Evolutionary conservation across 2,113 vertebrate genomes (phyloP).

Genomic region (Passerina amoena): DNA sequence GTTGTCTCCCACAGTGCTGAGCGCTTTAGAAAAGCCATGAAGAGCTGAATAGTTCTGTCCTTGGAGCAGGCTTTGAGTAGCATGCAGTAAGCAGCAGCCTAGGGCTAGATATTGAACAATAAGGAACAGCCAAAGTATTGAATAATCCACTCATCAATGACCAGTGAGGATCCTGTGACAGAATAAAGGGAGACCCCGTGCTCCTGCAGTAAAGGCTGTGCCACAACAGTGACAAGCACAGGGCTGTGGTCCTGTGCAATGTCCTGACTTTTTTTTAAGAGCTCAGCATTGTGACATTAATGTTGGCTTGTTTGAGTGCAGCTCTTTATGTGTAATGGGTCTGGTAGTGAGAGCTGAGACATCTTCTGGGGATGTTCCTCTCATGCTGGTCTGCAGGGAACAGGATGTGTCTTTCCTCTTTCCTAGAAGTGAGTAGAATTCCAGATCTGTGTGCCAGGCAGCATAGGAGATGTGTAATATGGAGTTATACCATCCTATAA

Average conservation of each 20-base stretch:
- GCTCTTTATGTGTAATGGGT: background rate
- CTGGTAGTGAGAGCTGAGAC: background rate
- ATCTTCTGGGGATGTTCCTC: background rate
- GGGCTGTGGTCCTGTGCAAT: background rate
- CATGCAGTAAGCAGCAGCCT: background rate
- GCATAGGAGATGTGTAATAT: background rate
- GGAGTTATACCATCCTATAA: background rate
- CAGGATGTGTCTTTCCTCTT: background rate
- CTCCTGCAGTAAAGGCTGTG: background rate
- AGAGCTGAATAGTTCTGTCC: slow-evolving; percentile 30
- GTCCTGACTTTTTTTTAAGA: background rate
- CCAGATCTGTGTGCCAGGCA: background rate
- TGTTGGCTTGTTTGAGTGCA: background rate
- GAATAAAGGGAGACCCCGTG: background rate
- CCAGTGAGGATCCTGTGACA: background rate
- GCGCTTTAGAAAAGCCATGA: slow-evolving; percentile 23
- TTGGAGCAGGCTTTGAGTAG: slow-evolving; percentile 21
- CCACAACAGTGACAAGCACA: background rate
- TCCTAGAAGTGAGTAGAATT: background rate
- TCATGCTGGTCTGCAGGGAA: background rate
- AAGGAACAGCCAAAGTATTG: slow-evolving; percentile 21
- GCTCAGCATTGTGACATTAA: background rate
- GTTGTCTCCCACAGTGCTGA: slow-evolving; percentile 22
- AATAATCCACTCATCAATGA: background rate
- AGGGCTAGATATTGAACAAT: background rate